These are phyloP conservation scores for Caenorhabditis plicata DNA, from an alignment of 2,888 invertebrate species.

Conservation along the genomic window DNA sequence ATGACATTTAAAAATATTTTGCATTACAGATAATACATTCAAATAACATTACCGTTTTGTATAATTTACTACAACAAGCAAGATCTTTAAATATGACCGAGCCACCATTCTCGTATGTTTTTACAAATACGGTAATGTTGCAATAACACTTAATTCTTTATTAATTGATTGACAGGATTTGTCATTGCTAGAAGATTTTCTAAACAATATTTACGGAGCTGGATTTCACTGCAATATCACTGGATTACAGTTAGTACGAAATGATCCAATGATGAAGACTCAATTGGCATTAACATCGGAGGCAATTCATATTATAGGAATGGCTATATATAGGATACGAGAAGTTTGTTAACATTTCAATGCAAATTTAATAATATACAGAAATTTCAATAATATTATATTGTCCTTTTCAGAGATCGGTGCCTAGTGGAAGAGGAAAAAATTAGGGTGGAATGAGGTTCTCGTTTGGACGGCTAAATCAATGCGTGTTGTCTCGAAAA, in stretches of 20 bases:
- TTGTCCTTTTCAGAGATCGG: too few species aligned
- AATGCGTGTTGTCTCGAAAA: too few species aligned
- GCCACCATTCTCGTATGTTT: slow-evolving; percentile 56
- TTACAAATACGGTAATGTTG: slow-evolving; percentile 54
- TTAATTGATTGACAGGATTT: slow-evolving; percentile 50
- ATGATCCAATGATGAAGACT: slow-evolving; percentile 61
- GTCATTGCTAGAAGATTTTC: slow-evolving; percentile 58
- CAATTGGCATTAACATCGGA: slow-evolving; percentile 59
- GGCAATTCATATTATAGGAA: slow-evolving; percentile 53
- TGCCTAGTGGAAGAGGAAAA: too few species aligned
- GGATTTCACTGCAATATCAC: slow-evolving; percentile 60
- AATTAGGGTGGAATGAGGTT: too few species aligned
- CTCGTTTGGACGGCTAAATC: too few species aligned
- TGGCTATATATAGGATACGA: slow-evolving; percentile 43
- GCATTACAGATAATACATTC: slow-evolving; percentile 57
- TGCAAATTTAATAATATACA: background rate
- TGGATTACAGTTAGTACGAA: slow-evolving; percentile 59
- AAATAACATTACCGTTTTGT: slow-evolving; percentile 54
- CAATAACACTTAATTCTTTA: background rate
- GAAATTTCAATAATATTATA: too few species aligned
- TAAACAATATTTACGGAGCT: slow-evolving; percentile 53
- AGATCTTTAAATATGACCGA: slow-evolving; percentile 61
- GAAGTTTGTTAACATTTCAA: slow-evolving; percentile 16
- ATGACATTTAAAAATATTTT: background rate
- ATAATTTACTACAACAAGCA: slow-evolving; percentile 56